Percentiles rank a stretch among this genome's conserved stretches.
These are phyloP conservation scores for Apantesis nais DNA, from an alignment of 2,888 invertebrate genomes.

Conservation along the genomic window DNA sequence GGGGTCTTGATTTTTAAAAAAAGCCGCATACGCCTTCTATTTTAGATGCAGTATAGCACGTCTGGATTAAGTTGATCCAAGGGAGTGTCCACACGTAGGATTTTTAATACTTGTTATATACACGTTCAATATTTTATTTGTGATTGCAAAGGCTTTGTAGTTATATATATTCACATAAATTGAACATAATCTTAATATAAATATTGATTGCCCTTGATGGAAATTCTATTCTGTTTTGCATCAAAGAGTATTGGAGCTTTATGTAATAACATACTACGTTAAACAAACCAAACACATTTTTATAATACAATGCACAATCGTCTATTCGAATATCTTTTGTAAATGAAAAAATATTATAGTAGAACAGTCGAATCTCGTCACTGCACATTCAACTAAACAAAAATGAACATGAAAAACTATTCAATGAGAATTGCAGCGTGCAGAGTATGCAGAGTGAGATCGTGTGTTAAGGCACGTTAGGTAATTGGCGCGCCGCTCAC, in stretches of 20 bases:
- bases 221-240: neutral
- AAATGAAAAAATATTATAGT: slow-evolving; percentile 2
- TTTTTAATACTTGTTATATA: no score
- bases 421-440: slow-evolving; percentile 11
- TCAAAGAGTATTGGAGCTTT: neutral
- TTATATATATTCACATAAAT: neutral
- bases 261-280: neutral
- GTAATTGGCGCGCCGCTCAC: slow-evolving; percentile 46
- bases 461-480: slow-evolving; percentile 15
- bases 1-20: no score
- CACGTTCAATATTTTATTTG: no score
- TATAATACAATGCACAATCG: neutral
- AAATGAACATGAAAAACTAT: slow-evolving; percentile 3
- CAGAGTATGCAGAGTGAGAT: slow-evolving; percentile 12
- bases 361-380: neutral
- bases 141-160: no score
- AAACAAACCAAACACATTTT: neutral
- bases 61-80: no score
- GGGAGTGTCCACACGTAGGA: no score
- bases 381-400: slow-evolving; percentile 14
- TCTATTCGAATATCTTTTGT: neutral
- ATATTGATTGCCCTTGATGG: neutral
- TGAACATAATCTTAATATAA: neutral
- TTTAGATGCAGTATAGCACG: no score
- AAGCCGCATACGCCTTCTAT: no score